Percentiles rank a stretch among this genome's conserved stretches.
phyloP scores from a whole-genome alignment of 2,888 invertebrate species.

The Parasteatoda lunata region DNA sequence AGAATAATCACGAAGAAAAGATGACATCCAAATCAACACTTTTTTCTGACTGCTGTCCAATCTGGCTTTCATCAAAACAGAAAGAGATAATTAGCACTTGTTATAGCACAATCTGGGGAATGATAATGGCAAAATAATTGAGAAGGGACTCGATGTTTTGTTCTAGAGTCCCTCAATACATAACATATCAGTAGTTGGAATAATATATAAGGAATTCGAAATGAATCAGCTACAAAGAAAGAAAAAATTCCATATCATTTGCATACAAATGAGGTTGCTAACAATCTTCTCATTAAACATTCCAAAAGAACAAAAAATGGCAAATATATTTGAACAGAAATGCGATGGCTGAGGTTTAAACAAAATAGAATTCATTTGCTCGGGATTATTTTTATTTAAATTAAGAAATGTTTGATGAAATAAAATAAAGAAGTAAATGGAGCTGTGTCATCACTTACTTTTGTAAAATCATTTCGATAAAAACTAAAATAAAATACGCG shows the following conservation, averaged over 20 bases:
- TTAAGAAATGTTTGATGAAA: slow-evolving; percentile 26
- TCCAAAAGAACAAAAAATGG: slow-evolving; percentile 29
- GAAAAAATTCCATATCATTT: slow-evolving; percentile 29
- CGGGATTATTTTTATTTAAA: slow-evolving; percentile 46
- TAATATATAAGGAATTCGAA: slow-evolving; percentile 43
- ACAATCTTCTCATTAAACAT: slow-evolving; percentile 34
- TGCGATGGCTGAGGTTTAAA: slow-evolving; percentile 10
- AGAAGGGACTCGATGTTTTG: slow-evolving; percentile 23
- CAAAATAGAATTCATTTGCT: not conserved
- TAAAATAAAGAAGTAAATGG: slow-evolving; percentile 22
- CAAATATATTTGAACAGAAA: slow-evolving; percentile 44
- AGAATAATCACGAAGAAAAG: not conserved
- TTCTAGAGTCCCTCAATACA: not conserved
- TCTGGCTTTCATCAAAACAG: slow-evolving; percentile 9
- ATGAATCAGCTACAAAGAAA: slow-evolving; percentile 36
- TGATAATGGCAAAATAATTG: slow-evolving; percentile 47
- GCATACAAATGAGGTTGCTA: slow-evolving; percentile 54
- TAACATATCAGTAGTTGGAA: slow-evolving; percentile 15
- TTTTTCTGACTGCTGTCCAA: not conserved
- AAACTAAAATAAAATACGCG: not conserved
- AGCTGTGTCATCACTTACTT: slow-evolving; percentile 14
- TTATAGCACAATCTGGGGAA: not conserved
- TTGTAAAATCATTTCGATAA: not conserved
- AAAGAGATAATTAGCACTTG: slow-evolving; percentile 47
- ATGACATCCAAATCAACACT: not conserved